Base-by-base conservation (phyloP, 2,888 invertebrate genomes). In the Cheilosia variabilis region DNA sequence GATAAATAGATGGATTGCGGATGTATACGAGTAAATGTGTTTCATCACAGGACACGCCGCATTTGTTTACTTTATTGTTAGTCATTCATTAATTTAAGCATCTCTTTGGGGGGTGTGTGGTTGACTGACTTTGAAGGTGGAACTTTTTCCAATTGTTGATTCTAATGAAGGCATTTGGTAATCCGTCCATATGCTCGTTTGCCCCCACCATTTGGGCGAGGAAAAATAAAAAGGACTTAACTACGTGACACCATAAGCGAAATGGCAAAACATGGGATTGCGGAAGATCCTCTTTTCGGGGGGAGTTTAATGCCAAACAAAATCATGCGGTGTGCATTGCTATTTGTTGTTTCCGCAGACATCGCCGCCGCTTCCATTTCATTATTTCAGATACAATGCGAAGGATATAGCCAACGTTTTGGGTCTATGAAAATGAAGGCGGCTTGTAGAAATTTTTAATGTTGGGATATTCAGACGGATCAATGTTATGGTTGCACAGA, bases 401-500 rank as follows among this genome's bases (percentile, higher is more conserved):
- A 34, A 34, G 31, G 55, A 53, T 37, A 52, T 31, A 43, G 55
- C n/a, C 19, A 47, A 4, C 37, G 3, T 13, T 13, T 4, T 24
- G 17, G 55, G 62, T n/a, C n/a, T 71, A 79, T 73, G 52, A 37
- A 53, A 69, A 82, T 57, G 52, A 82, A 10, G 57, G 62, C 34
- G 53, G 52, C 7, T 34, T 17, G 72, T 24, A 43, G 41, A 27
- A 27, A 37, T 78, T 84, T 66, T 72, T 60, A 71, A 63, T 60
- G 57, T 75, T 6, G 45, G 71, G 69, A 75, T 80, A 71, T 58
- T 37, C 60, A 45, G 73, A 50, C 41, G 84, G 80, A 84, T 84
- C 80, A 84, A 65, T 80, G 80, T 80, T 69, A 71, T 71, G 80
- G 80, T 80, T 80, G 71, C 75, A 80, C 80, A 80, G 84, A 84